phyloP scores from a whole-genome alignment of 2,797 vertebrate species.

The Amphiprion clarkii region DNA sequence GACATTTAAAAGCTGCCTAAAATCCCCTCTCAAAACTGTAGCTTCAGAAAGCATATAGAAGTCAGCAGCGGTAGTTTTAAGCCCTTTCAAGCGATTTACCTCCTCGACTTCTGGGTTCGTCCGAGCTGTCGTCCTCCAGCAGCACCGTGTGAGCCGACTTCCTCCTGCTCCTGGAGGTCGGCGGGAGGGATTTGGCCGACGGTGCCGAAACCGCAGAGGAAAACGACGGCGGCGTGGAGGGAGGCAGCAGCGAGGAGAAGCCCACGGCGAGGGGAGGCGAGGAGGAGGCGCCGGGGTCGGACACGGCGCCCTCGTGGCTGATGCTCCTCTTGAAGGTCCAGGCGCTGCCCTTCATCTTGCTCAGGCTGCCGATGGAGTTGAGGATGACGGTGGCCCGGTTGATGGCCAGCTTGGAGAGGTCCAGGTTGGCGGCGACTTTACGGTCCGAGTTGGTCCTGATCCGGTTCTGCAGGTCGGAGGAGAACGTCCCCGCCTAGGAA shows the following conservation, averaged over 20 bases:
- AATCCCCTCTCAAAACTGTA: too few species aligned
- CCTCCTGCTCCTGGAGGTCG: constrained; percentile 86
- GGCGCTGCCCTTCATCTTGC: constrained; percentile 90
- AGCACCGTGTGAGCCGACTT: constrained; percentile 93
- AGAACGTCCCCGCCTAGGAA: constrained; percentile 83
- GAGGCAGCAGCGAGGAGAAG: constrained; percentile 59
- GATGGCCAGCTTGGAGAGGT: constrained; percentile 83
- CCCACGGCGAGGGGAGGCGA: constrained; percentile 53
- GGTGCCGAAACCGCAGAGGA: constrained; percentile 25
- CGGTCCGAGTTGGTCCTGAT: constrained; percentile 84
- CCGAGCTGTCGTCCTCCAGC: constrained; percentile 89
- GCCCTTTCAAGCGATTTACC: constrained; percentile 32
- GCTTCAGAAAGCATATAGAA: not conserved
- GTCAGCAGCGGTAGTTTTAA: fast-evolving
- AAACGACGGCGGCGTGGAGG: constrained; percentile 75
- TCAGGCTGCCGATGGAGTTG: constrained; percentile 94
- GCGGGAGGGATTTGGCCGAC: constrained; percentile 40
- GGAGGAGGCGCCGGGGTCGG: constrained; percentile 74
- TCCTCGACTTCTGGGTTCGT: constrained; percentile 74
- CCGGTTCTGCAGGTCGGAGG: constrained; percentile 85
- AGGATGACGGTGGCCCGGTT: constrained; percentile 91
- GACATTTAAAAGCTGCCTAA: too few species aligned
- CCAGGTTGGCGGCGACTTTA: constrained; percentile 75
- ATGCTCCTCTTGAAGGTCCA: constrained; percentile 87
- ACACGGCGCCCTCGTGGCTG: constrained; percentile 67